Evolutionary conservation across 2,797 vertebrate genomes (phyloP).

Genomic region (Eidolon dupreanum): DNA sequence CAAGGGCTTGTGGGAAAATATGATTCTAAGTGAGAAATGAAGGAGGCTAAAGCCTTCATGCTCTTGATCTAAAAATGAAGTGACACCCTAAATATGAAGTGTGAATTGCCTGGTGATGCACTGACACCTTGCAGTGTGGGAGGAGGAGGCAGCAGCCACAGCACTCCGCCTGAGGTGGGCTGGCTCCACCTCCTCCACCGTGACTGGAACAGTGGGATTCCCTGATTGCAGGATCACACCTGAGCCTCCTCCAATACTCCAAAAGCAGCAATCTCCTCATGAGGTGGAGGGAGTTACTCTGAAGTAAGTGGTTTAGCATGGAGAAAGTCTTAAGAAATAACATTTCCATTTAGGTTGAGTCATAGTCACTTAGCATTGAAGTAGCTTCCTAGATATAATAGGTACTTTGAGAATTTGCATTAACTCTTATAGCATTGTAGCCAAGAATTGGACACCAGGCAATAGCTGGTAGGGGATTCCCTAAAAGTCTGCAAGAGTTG

Average conservation of each 20-base stretch:
- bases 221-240: not conserved
- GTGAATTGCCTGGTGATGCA: not conserved
- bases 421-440: not conserved
- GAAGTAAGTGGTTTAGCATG: not conserved
- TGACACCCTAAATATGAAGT: constrained; percentile 6
- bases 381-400: constrained; percentile 22
- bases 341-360: constrained; percentile 40
- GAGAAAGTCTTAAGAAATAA: not conserved
- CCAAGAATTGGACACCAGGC: not conserved
- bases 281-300: not conserved
- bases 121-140: constrained; percentile 27
- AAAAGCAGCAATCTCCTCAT: not conserved
- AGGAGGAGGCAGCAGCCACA: constrained; percentile 8
- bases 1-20: not conserved
- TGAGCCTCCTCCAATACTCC: constrained; percentile 5
- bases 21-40: not conserved
- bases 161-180: not conserved
- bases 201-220: not conserved
- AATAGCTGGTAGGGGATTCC: not conserved
- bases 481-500: not conserved
- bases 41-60: constrained; percentile 32
- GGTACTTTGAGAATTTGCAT: not conserved
- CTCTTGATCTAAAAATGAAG: constrained; percentile 57
- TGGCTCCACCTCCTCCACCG: not conserved
- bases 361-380: not conserved